Evolutionary conservation across 1,140 invertebrate genomes (phyloP), one percentile per base, ranked within the genome.

Genomic region (Zelostemma sp.): DNA sequence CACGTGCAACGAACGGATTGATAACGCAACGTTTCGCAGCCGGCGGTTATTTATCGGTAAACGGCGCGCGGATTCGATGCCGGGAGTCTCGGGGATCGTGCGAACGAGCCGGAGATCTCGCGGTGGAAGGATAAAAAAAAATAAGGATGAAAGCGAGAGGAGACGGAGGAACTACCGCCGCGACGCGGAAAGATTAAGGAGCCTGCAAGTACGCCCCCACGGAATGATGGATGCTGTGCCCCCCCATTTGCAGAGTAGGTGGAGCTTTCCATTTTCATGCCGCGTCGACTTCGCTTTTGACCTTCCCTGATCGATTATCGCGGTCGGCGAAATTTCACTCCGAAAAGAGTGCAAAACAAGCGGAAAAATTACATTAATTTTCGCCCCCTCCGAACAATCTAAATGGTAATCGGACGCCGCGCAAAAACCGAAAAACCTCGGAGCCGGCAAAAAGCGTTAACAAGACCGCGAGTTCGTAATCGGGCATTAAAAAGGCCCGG

Each of bases 331-430:
- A n/a, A n/a, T n/a, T n/a, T n/a, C n/a, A n/a, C n/a, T n/a, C n/a
- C n/a, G n/a, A n/a, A n/a, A n/a, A n/a, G n/a, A n/a, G n/a, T n/a
- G n/a, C n/a, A n/a, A n/a, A n/a, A n/a, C n/a, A n/a, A n/a, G n/a
- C n/a, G n/a, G n/a, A n/a, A n/a, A n/a, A n/a, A n/a, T n/a, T n/a
- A n/a, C n/a, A n/a, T n/a, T n/a, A n/a, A n/a, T n/a, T n/a, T n/a
- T n/a, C n/a, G n/a, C n/a, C n/a, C n/a, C n/a, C n/a, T n/a, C 18
- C 33, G 48, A 66, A 78, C 80, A 85, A 85, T 85, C 72, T 85
- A 85, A 85, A 85, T 85, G 84, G 77, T 85, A 85, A 85, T 85
- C 67, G 77, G 62, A 76, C 55, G 80, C 81, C 81, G 83, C 81
- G 69, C 69, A 77, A 80, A 84, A 84, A 77, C 58, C 55, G 46